Evolutionary conservation across 1,140 invertebrate genomes (phyloP), one percentile per base, ranked within the genome.

Genomic region (Bombus confusus): DNA sequence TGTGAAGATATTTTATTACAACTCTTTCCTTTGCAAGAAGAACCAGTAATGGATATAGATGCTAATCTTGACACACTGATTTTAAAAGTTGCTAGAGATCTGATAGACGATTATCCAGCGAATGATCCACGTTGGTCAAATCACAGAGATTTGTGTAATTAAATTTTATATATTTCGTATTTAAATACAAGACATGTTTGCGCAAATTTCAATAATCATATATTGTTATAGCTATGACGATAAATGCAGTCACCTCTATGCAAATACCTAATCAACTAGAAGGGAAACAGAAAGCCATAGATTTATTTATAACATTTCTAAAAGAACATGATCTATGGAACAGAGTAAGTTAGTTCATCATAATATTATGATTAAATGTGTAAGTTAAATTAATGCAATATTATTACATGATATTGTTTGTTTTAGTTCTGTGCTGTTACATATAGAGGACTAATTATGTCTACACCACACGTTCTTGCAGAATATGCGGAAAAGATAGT

Each of bases 61-160:
- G 94, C 96, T 25, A 93, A 94, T 41, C 94, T 98, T 2, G 97
- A 98, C 94, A 96, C 96, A 77, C 95, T 97, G 41, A 96, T 98
- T 66, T 93, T 97, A n/a, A 95, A 95, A 68, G 96, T 98, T 1
- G 98, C 97, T 80, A 95, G 96, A 83, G 97, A 98, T 91, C 95
- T 99, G 77, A 96, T 99, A 71, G 97, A 99, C 94, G 98, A 99
- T 95, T 97, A 97, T 87, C 98, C 98, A 13, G 96, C 97, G 3
- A 96, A 97, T 73, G 98, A 99, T 96, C 98, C 98, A 3, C 95
- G 98, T 88, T 99, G 97, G 98, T 96, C 93, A 1, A 93, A 94
- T 85, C 91, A 94, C 25, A 91, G 92, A 80, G 93, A 95, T 75
- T 90, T 94, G 34, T 91, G 94, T 94, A 89, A 90, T 84, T 89